Conservation (phyloP, 2,113 vertebrate genomes). For the Ploceus nigricollis region DNA sequence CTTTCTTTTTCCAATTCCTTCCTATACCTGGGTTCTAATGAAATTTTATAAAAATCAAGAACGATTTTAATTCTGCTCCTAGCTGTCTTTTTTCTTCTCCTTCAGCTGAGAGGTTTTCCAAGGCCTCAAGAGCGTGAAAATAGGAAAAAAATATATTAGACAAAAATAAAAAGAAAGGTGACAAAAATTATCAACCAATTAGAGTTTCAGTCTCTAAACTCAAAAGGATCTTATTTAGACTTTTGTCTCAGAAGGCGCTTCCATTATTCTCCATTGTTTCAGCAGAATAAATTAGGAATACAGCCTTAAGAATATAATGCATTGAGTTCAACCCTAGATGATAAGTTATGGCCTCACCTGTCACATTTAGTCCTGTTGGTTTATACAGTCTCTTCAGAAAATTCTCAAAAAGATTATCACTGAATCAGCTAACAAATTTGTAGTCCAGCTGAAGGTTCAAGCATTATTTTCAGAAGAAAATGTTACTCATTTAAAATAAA, state of each 20-base stretch:
- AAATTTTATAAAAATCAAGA: background rate
- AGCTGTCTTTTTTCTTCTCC: background rate
- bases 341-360: background rate
- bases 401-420: background rate
- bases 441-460: background rate
- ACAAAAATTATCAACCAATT: background rate
- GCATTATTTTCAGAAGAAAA: background rate
- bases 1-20: background rate
- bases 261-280: background rate
- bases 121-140: background rate
- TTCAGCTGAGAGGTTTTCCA: background rate
- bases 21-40: background rate
- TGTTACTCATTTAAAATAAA: background rate
- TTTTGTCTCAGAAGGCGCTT: background rate
- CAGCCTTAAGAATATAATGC: background rate
- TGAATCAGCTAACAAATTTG: background rate
- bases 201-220: background rate
- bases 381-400: background rate
- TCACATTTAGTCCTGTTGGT: background rate
- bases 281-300: background rate
- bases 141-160: background rate
- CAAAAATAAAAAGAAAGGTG: background rate
- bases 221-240: background rate
- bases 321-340: background rate
- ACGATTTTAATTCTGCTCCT: background rate